phyloP scores from a whole-genome alignment of 2,888 invertebrate genomes.

The Epinotia demarniana region DNA sequence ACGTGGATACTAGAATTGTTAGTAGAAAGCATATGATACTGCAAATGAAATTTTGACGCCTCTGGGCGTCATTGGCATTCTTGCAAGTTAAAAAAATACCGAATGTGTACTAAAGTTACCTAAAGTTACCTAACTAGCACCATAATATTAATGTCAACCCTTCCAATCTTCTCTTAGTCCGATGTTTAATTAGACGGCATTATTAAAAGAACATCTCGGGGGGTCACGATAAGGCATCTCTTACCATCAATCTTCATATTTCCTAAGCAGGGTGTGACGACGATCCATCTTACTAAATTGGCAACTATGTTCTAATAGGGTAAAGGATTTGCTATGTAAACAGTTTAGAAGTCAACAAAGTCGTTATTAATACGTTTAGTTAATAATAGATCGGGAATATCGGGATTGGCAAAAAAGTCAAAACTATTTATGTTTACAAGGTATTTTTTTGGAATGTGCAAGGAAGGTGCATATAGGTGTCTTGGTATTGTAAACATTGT shows the following conservation, averaged over 20 bases:
- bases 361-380: neutral
- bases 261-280: conserved; percentile 67
- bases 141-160: neutral
- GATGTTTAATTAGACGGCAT: conserved; percentile 45
- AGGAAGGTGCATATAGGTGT: too few relatives aligned
- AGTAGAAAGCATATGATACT: too few relatives aligned
- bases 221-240: conserved; percentile 57
- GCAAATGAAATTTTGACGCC: too few relatives aligned
- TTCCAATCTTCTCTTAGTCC: conserved; percentile 18
- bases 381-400: too few relatives aligned
- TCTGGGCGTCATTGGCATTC: too few relatives aligned
- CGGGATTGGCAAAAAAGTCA: too few relatives aligned
- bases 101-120: too few relatives aligned
- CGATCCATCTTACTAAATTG: conserved; percentile 74
- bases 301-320: conserved; percentile 63
- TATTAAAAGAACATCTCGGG: conserved; percentile 48
- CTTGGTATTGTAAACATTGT: too few relatives aligned
- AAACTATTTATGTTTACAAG: too few relatives aligned
- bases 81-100: too few relatives aligned
- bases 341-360: conserved; percentile 24
- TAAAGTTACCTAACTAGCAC: neutral
- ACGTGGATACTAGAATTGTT: too few relatives aligned
- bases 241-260: conserved; percentile 75
- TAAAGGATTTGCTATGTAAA: conserved; percentile 33
- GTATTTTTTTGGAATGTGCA: too few relatives aligned